Base-by-base conservation (phyloP, 2,888 invertebrate genomes). In the Tetanocera ferruginea region DNA sequence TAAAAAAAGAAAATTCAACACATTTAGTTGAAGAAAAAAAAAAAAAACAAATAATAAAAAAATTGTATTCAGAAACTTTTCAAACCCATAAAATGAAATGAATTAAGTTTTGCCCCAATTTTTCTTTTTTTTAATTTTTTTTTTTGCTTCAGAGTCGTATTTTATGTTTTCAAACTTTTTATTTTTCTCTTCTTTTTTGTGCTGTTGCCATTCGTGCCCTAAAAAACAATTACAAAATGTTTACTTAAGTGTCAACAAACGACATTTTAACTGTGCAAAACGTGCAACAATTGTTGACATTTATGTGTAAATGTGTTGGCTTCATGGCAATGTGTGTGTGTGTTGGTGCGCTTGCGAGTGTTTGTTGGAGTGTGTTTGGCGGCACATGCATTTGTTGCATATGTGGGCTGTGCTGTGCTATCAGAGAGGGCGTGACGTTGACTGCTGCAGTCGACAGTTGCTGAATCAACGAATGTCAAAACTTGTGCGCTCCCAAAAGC, bases 221-320 rank as follows among this genome's bases (percentile, higher is more conserved):
- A 25, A 60, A 25, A 60, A 25, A 28, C 60, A 60, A 60, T 43
- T 43, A 43, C 43, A 57, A 67, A 67, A 31, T 31, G 31, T 67
- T 19, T 37, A 31, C 34, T n/a, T 34, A 67, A 67, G 67, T 67
- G 67, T 67, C 43, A 67, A 43, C 67, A 67, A 67, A 43, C 34
- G 67, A 19, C 19, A 19, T 67, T 31, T 67, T 19, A 19, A 67
- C 23, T 25, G 43, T 25, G 23, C 57, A 57, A 23, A 57, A 57
- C 57, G 23, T 57, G 57, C 57, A 57, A 57, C 23, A 57, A 25
- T 57, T 14, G 57, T 14, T 25, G 57, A 25, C 43, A 43, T 43
- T 43, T 43, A 43, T 43, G 14, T 43, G 14, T 11, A 43, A 43
- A 43, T 43, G 43, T 14, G 43, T 43, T 43, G 11, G 43, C 14